Evolutionary conservation across 2,888 invertebrate species (phyloP), one percentile per base, ranked within the genome.

Genomic region (Dryobotodes eremita): DNA sequence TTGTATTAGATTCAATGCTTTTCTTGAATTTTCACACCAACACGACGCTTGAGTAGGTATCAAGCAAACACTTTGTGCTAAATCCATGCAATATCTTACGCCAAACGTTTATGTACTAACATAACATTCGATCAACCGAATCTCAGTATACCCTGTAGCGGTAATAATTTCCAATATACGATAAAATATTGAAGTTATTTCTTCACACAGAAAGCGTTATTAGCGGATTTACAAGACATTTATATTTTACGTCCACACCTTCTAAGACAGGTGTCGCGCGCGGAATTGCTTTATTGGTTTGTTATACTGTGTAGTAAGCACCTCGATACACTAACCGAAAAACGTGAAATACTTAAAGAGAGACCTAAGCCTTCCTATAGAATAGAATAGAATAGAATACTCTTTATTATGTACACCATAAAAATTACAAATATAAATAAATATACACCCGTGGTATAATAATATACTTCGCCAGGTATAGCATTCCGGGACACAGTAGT

Each of bases 171-270:
- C 31, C 68, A 83, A 83, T 48, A n/a, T 59, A 65, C 70, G 65
- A 72, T 83, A 77, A 83, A 70, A 86, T 85, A 85, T 80, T 64
- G 77, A 69, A 77, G 59, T 70, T 46, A 76, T 82, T 79, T 79
- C 77, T 75, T 83, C 66, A 72, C 62, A 66, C 15, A 75, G 73
- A 78, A 55, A 77, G 72, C 75, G 70, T 75, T 75, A 84, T 86
- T 80, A 78, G 70, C 59, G 50, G 11, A 23, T 70, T 65, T 78
- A 65, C 66, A 68, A 78, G 75, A 80, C 81, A 46, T 76, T 86
- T 71, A 75, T 78, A 36, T 20, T 79, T 71, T 73, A 85, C 26
- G 62, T 82, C 75, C 75, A 46, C 82, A 79, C 79, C 82, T 82
- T 59, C 15, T 42, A 11, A 53, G 64, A 74, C n/a, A 77, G 73